phyloP scores from a whole-genome alignment of 2,113 vertebrate genomes.

The Raja brachyura region DNA sequence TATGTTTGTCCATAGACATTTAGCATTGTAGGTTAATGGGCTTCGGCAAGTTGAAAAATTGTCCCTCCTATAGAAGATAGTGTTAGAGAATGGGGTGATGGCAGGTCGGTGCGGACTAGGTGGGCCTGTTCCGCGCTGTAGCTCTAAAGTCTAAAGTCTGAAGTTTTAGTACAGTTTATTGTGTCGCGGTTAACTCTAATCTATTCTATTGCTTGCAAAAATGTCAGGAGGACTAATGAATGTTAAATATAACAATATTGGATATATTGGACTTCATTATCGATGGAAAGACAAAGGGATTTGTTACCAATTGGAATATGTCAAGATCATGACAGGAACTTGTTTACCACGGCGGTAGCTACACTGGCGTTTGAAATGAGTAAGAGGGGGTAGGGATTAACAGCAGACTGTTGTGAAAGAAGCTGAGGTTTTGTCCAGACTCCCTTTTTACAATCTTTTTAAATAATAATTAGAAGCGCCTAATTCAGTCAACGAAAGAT shows the following conservation, averaged over 20 bases:
- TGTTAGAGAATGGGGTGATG: too few relatives aligned
- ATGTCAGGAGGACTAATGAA: slow-evolving; percentile 3
- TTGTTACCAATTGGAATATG: slow-evolving; percentile 24
- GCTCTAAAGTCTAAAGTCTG: neutral
- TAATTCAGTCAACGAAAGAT: neutral
- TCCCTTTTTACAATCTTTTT: neutral
- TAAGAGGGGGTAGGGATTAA: neutral
- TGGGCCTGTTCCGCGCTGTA: too few relatives aligned
- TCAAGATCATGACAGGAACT: neutral
- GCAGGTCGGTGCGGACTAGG: too few relatives aligned
- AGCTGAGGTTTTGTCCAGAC: neutral
- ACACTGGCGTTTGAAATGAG: neutral
- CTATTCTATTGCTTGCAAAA: neutral
- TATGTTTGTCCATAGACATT: too few relatives aligned
- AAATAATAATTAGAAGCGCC: neutral
- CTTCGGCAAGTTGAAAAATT: too few relatives aligned
- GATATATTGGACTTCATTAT: slow-evolving; percentile 30
- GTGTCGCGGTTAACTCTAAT: neutral
- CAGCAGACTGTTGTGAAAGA: neutral
- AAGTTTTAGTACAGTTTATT: neutral
- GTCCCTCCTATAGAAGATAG: too few relatives aligned
- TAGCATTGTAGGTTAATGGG: too few relatives aligned
- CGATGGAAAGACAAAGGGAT: neutral
- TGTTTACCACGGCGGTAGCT: neutral
- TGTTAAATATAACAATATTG: neutral